Conservation (phyloP, 2,888 invertebrate species). For the Petrolisthes cinctipes region DNA sequence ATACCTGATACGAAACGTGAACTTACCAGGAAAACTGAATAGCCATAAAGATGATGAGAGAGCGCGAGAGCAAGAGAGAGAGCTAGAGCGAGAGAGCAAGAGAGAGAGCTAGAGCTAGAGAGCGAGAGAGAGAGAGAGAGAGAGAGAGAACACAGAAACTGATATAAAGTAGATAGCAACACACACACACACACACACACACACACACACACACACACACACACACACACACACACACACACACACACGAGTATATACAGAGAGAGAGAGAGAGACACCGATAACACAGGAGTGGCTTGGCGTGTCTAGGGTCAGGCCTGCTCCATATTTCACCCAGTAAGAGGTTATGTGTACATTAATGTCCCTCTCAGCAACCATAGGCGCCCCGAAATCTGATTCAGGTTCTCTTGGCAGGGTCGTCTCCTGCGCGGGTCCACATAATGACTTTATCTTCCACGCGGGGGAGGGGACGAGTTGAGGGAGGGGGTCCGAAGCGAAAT, state of each 20-base stretch:
- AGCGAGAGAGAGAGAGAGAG: conserved; percentile 23
- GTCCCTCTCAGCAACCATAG: conserved; percentile 27
- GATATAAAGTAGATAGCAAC: not conserved
- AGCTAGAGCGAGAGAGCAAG: too few species aligned
- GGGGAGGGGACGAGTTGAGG: not conserved
- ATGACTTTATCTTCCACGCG: not conserved
- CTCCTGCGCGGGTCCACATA: not conserved
- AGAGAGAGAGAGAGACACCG: conserved; percentile 22
- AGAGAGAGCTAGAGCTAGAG: conserved; percentile 28
- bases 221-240: not conserved
- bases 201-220: not conserved
- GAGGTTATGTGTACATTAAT: conserved; percentile 47
- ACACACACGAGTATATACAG: conserved; percentile 9
- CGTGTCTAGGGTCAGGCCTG: conserved; percentile 26
- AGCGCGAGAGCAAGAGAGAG: conserved; percentile 1
- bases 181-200: too few species aligned
- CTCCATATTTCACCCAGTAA: conserved; percentile 51
- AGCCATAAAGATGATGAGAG: conserved; percentile 6
- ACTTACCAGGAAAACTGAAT: too few species aligned
- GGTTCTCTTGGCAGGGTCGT: not conserved
- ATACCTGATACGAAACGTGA: too few species aligned
- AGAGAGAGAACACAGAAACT: not conserved
- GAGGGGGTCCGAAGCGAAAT: not conserved
- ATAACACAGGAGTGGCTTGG: not conserved
- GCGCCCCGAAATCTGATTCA: conserved; percentile 31